A percentile compares a stretch with the other conserved stretches of the same genome.
phyloP scores from a whole-genome alignment of 2,797 vertebrate genomes.

The Austrolebias charrua region DNA sequence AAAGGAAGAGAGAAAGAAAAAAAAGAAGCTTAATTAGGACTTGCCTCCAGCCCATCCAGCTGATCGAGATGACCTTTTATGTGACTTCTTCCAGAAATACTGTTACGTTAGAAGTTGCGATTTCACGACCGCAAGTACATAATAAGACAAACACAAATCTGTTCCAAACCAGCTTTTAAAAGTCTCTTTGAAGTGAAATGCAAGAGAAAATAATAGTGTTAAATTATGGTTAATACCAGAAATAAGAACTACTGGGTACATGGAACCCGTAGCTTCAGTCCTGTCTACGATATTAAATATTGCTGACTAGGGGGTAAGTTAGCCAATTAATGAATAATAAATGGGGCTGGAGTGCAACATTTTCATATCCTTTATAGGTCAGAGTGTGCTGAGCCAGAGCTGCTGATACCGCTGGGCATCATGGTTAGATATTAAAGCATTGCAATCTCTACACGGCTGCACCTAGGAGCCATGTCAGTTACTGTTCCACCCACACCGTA shows the following conservation, averaged over 20 bases:
- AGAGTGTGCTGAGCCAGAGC: slow-evolving; percentile 59
- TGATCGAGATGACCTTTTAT: slow-evolving; percentile 46
- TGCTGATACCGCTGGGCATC: slow-evolving; percentile 66
- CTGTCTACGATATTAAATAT: slow-evolving; percentile 72
- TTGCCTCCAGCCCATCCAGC: slow-evolving; percentile 41
- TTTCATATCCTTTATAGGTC: slow-evolving; percentile 75
- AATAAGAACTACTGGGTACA: slow-evolving; percentile 44
- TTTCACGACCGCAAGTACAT: slow-evolving; percentile 6
- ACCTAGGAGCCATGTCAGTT: slow-evolving; percentile 68
- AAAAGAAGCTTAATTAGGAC: slow-evolving; percentile 59
- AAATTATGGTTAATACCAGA: slow-evolving; percentile 65
- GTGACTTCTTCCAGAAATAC: slow-evolving; percentile 42
- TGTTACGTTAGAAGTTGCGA: slow-evolving; percentile 38
- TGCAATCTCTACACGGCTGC: slow-evolving; percentile 51
- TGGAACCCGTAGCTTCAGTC: slow-evolving; percentile 45
- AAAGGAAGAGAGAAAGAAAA: slow-evolving; percentile 33
- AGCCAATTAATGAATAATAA: slow-evolving; percentile 79
- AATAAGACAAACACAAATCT: slow-evolving; percentile 25
- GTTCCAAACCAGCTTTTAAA: slow-evolving; percentile 51
- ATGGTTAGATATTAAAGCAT: slow-evolving; percentile 66
- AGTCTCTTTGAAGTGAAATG: slow-evolving; percentile 60
- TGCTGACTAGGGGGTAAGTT: slow-evolving; percentile 76
- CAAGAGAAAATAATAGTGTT: slow-evolving; percentile 53
- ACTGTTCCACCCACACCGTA: slow-evolving; percentile 54
- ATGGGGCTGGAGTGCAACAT: slow-evolving; percentile 71